Base-by-base conservation (phyloP, 1,140 invertebrate genomes). In the Lordiphosa clarofinis region DNA sequence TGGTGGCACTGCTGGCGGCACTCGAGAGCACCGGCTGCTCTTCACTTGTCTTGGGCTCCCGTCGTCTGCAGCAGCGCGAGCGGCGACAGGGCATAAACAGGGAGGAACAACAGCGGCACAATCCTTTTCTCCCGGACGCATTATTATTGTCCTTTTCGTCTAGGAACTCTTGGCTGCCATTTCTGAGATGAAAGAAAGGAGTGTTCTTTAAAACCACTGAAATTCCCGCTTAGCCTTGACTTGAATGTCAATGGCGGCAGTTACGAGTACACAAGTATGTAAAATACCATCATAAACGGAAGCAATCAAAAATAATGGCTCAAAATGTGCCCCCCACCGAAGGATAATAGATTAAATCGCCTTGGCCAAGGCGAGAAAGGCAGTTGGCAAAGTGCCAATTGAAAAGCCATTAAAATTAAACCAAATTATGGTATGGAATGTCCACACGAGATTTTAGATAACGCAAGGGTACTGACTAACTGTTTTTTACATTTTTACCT, bases 11-110 rank as follows among this genome's bases (percentile, higher is more conserved):
- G 46, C 86, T 88, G 43, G 69, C 53, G 24, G 76, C 76, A 55
- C 76, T 82, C 13, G 68, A 86, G 5, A 88, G 64, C 11, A 88
- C 86, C 2, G 84, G 82, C 54, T 81, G 74, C 13, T 82, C 72
- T 15, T 84, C 78, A 39, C 55, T 28, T 71, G 61, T n/a, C 47
- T 58, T 5, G 70, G 53, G 2, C 59, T 62, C 4, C 66, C 59
- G 21, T 31, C 28, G 28, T 31, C 68, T 55, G 38, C 86, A 88
- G 48, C 87, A 88, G 10, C 78, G 76, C 3, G 73, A 82, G 0
- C 87, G 82, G 6, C 88, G 86, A 54, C 88, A 89, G 39, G 87
- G 87, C 72, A 89, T 86, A 36, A 82, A 88, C 4, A 89, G 56
- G 44, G 54, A 68, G 21, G 79, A 54, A 46, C 84, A 88, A 42